Conservation (phyloP, 1,140 invertebrate genomes). For the Bombus affinis region DNA sequence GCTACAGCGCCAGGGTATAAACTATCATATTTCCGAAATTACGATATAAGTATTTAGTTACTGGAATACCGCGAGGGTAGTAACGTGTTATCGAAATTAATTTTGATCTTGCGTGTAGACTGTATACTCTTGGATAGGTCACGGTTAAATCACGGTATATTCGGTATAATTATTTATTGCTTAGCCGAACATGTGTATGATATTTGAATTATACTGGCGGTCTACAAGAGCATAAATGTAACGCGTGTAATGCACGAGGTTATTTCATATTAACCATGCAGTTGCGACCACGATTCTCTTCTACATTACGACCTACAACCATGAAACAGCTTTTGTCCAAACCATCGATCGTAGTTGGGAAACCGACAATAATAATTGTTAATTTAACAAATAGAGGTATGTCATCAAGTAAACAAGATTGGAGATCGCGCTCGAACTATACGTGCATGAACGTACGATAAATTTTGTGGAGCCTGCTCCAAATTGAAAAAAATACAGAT, state of each 20-base stretch:
- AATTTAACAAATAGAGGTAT: no score
- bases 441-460: no score
- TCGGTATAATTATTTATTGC: slow-evolving; percentile 45
- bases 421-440: no score
- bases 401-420: no score
- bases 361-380: not conserved
- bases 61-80: slow-evolving; percentile 1
- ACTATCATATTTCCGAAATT: not conserved
- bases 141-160: slow-evolving; percentile 27
- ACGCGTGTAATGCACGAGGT: not conserved
- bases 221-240: slow-evolving; percentile 31
- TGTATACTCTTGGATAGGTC: not conserved
- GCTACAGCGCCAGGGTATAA: no score
- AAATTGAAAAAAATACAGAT: no score
- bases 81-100: not conserved
- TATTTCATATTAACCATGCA: slow-evolving; percentile 30
- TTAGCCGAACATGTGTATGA: not conserved
- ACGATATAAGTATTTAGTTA: not conserved
- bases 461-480: no score
- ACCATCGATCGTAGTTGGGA: not conserved
- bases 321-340: not conserved
- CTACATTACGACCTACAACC: slow-evolving; percentile 1
- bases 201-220: slow-evolving; percentile 34
- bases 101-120: not conserved
- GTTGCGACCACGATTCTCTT: slow-evolving; percentile 10